A percentile compares a stretch with the other conserved stretches of the same genome.
Conservation (phyloP, 2,888 invertebrate genomes). For the Xanthia icteritia region DNA sequence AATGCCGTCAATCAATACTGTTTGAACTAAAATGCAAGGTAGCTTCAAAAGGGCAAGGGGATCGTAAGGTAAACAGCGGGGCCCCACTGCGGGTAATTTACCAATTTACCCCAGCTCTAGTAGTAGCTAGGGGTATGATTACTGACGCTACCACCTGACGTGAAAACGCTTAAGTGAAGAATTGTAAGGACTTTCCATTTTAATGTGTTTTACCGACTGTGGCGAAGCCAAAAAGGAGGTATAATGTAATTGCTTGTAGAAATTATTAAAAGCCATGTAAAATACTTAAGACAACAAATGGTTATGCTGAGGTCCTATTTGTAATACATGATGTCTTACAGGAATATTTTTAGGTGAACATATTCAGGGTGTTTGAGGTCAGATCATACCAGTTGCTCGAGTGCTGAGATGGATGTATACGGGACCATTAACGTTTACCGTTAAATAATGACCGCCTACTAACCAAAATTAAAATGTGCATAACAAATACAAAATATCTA, state of each 20-base stretch:
- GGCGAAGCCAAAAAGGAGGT: no score
- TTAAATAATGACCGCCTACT: not conserved
- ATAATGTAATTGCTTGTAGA: not conserved
- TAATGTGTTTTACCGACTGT: not conserved
- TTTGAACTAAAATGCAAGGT: conserved; percentile 78
- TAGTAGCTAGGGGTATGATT: conserved; percentile 59
- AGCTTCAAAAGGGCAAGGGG: conserved; percentile 79
- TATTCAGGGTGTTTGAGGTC: not conserved
- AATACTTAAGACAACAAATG: not conserved
- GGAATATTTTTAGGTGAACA: not conserved
- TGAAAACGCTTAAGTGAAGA: conserved; percentile 16
- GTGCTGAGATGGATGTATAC: not conserved
- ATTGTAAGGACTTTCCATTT: not conserved
- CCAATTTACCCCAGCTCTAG: conserved; percentile 81
- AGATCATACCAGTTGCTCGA: not conserved
- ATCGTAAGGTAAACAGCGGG: conserved; percentile 79
- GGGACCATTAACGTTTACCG: not conserved
- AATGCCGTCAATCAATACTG: conserved; percentile 79
- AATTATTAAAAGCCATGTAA: not conserved
- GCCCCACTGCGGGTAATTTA: conserved; percentile 84
- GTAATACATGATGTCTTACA: not conserved
- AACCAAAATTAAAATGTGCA: not conserved
- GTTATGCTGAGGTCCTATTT: not conserved
- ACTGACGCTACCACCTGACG: conserved; percentile 47
- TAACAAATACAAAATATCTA: not conserved